These are phyloP conservation scores for Zaprionus gabonicus DNA, from an alignment of 1,140 invertebrate species.

Conservation along the genomic window DNA sequence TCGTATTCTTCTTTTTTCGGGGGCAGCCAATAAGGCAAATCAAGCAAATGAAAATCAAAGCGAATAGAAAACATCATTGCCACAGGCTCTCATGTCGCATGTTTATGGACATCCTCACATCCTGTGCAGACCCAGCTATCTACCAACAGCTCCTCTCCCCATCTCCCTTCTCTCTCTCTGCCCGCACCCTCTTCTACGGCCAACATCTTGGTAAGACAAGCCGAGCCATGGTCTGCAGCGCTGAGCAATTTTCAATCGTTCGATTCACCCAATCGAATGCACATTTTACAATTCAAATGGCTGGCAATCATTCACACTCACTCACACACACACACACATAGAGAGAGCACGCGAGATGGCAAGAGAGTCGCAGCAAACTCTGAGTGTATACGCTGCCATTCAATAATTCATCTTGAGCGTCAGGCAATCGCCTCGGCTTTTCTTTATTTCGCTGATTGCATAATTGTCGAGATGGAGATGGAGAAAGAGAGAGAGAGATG, in stretches of 20 bases:
- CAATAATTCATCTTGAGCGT: slow-evolving; percentile 41
- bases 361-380: not conserved
- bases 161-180: not conserved
- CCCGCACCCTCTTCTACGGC: not conserved
- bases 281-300: slow-evolving; percentile 53
- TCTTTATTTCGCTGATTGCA: slow-evolving; percentile 11
- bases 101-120: slow-evolving; percentile 38
- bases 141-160: no score
- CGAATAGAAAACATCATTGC: slow-evolving; percentile 49
- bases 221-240: slow-evolving; percentile 5
- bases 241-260: slow-evolving; percentile 34
- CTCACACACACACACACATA: not conserved
- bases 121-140: not conserved
- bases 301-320: slow-evolving; percentile 37
- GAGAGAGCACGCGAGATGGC: no score
- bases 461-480: slow-evolving; percentile 15
- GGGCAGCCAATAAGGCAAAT: slow-evolving; percentile 52
- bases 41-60: slow-evolving; percentile 71
- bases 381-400: slow-evolving; percentile 25
- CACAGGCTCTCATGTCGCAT: slow-evolving; percentile 48
- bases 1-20: not conserved
- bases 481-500: not conserved
- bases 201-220: not conserved
- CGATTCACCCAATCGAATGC: slow-evolving; percentile 44
- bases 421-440: slow-evolving; percentile 2